Evolutionary conservation across 2,113 vertebrate genomes (phyloP), one percentile per base, ranked within the genome.

Genomic region (Dromas ardeola): DNA sequence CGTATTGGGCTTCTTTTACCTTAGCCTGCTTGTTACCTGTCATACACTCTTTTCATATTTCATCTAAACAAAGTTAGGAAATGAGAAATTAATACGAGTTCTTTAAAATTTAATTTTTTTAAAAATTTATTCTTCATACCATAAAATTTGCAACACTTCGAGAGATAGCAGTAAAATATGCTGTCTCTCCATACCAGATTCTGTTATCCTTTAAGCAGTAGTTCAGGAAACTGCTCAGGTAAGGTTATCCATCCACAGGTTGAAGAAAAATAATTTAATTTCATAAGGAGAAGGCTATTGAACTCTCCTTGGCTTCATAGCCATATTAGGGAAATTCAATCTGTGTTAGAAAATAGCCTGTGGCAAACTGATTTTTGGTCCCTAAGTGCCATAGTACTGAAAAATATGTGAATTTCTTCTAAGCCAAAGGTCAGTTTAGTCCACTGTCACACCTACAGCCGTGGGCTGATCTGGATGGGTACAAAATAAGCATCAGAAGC

Each of bases 281-380:
- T 92, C 34, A 9, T 93, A 79, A 61, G 83, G 58, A 81, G 73
- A 69, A 89, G 36, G 78, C 65, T 97, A 45, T 79, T 96, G 88
- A 97, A 95, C 96, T 95, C 52, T 81, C 61, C 65, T 59, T 95
- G 90, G 76, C 86, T 97, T 94, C 78, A 45, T 61, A 93, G 62
- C 81, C 66, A 21, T 95, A 95, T 94, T 96, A 96, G 88, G 86
- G 88, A 97, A 96, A 95, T 95, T 81, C 86, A 96, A 84, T 97
- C 91, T 89, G n/a, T 90, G 56, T 61, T 91, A 76, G 76, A 91
- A 92, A 79, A 95, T 89, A 87, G 95, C 94, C 73, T 94, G 56
- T 65, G 62, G 88, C 83, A 90, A 93, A 88, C 80, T 91, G 80
- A 88, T 93, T 95, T 94, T 95, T 92, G 59, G 77, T 95, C 90